phyloP scores from a whole-genome alignment of 2,888 invertebrate species.

The Pasiphila rectangulata region DNA sequence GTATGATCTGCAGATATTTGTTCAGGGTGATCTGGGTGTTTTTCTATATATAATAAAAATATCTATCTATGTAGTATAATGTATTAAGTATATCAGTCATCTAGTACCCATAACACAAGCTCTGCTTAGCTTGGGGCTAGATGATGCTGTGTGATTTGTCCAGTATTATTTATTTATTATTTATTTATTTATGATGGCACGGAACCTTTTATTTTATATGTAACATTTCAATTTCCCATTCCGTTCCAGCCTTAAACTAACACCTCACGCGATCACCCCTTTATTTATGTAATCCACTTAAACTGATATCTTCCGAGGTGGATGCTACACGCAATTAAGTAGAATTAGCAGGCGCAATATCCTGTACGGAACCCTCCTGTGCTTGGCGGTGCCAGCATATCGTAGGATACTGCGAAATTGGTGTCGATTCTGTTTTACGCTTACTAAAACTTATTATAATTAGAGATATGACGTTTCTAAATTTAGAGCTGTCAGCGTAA shows the following conservation, averaged over 20 bases:
- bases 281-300: slow-evolving; percentile 25
- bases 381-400: slow-evolving; percentile 52
- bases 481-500: too few relatives aligned
- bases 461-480: too few relatives aligned
- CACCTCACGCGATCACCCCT: slow-evolving; percentile 22
- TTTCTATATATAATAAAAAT: too few relatives aligned
- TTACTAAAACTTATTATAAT: background rate
- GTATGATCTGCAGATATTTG: too few relatives aligned
- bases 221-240: slow-evolving; percentile 14
- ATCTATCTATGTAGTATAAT: too few relatives aligned
- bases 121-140: too few relatives aligned
- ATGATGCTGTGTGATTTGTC: too few relatives aligned
- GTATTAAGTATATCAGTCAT: too few relatives aligned
- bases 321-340: slow-evolving; percentile 42
- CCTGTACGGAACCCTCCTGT: slow-evolving; percentile 50
- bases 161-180: too few relatives aligned
- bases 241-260: slow-evolving; percentile 2
- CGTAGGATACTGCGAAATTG: slow-evolving; percentile 8
- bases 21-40: too few relatives aligned
- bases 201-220: background rate
- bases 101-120: too few relatives aligned
- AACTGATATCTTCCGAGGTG: slow-evolving; percentile 18
- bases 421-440: background rate
- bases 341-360: slow-evolving; percentile 47
- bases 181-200: too few relatives aligned